phyloP scores from a whole-genome alignment of 2,888 invertebrate species.

The Watsonalla binaria region DNA sequence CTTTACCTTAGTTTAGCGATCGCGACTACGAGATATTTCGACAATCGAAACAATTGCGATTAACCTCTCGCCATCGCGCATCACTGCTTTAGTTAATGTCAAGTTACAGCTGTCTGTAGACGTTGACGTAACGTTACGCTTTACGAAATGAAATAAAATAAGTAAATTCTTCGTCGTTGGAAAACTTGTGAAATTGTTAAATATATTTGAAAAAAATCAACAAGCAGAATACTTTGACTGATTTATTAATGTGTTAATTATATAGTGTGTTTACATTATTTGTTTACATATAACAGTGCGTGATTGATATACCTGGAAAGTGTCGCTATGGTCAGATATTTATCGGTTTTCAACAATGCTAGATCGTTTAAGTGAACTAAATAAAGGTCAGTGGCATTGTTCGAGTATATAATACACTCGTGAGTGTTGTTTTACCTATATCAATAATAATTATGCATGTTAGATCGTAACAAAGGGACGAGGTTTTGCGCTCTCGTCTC shows the following conservation, averaged over 20 bases:
- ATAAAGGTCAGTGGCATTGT: conserved; percentile 51
- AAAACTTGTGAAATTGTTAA: too few species aligned
- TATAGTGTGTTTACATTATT: not conserved
- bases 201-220: not conserved
- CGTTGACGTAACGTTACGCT: too few species aligned
- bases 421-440: conserved; percentile 19
- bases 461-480: not conserved
- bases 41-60: too few species aligned
- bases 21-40: too few species aligned
- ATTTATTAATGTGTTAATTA: not conserved
- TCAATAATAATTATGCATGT: conserved; percentile 1
- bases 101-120: too few species aligned
- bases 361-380: conserved; percentile 43
- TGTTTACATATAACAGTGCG: not conserved
- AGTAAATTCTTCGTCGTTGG: too few species aligned
- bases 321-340: conserved; percentile 14
- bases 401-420: conserved; percentile 16
- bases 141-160: too few species aligned
- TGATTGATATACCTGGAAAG: conserved; percentile 4
- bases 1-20: too few species aligned
- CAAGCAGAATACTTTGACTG: not conserved
- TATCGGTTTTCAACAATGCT: conserved; percentile 28
- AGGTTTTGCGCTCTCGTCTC: too few species aligned
- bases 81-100: too few species aligned
- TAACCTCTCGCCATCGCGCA: too few species aligned